A percentile compares a stretch with the other conserved stretches of the same genome.
Evolutionary conservation across 2,113 vertebrate species (phyloP).

Genomic region (Aegotheles bennettii): DNA sequence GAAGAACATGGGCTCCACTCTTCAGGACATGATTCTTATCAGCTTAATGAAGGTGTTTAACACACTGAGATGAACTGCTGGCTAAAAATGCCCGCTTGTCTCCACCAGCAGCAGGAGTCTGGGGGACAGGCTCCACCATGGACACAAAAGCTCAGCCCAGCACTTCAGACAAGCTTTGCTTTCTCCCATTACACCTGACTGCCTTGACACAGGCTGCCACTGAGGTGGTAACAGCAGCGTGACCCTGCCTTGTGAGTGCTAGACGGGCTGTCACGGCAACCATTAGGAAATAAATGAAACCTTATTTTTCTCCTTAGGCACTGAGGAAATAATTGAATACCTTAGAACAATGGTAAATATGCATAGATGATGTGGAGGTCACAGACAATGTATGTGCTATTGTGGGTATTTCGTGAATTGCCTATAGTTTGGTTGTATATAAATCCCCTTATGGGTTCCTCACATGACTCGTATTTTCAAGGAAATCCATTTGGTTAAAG

Average conservation of each 20-base stretch:
- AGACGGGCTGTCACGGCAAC: background rate
- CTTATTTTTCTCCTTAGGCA: background rate
- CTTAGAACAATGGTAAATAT: background rate
- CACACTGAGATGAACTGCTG: background rate
- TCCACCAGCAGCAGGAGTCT: background rate
- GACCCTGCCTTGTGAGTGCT: background rate
- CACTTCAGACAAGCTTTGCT: background rate
- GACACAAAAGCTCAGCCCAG: background rate
- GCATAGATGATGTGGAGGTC: background rate
- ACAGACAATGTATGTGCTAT: background rate
- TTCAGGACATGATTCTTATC: background rate
- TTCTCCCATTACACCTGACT: background rate
- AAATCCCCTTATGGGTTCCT: background rate
- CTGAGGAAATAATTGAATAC: background rate
- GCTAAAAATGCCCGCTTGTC: background rate
- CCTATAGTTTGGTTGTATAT: background rate
- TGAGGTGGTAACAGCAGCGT: background rate
- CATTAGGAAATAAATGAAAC: background rate
- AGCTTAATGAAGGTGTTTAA: background rate
- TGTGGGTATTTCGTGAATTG: background rate
- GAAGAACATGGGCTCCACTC: background rate
- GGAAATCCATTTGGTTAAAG: background rate
- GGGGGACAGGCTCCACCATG: background rate
- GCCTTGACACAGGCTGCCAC: background rate
- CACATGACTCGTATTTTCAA: background rate